Evolutionary conservation across 2,888 invertebrate species (phyloP).

Genomic region (Drosophila borborema): DNA sequence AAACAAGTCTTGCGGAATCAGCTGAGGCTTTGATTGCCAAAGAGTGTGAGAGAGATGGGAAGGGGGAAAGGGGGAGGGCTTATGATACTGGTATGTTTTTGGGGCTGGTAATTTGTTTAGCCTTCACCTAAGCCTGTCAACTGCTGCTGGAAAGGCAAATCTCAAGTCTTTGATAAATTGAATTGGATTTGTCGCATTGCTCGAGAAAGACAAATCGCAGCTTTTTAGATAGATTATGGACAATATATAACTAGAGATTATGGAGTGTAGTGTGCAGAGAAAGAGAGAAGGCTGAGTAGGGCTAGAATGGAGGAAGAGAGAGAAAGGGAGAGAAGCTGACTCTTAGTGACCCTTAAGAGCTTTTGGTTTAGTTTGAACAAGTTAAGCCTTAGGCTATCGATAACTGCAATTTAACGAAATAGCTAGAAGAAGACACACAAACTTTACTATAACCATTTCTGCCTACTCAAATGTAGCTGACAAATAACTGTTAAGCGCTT

Average conservation of each 20-base stretch:
- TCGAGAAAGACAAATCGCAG: constrained; percentile 1
- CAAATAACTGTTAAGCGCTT: too few relatives aligned
- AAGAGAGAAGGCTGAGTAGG: too few relatives aligned
- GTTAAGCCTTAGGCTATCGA: background rate
- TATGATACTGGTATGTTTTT: background rate
- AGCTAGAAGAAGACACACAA: too few relatives aligned
- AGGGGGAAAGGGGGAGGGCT: background rate
- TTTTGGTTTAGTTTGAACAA: background rate
- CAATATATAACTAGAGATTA: constrained; percentile 14
- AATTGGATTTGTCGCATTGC: constrained; percentile 55
- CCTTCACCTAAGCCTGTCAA: constrained; percentile 40
- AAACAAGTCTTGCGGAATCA: constrained; percentile 6
- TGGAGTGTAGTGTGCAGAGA: too few relatives aligned
- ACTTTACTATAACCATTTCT: too few relatives aligned
- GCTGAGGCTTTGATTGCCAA: background rate
- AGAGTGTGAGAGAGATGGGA: background rate
- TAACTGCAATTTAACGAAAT: background rate
- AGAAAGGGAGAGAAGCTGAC: background rate
- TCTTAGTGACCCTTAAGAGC: background rate
- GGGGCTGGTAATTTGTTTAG: constrained; percentile 42
- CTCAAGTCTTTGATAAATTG: constrained; percentile 69
- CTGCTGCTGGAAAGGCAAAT: constrained; percentile 33
- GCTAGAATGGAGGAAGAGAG: background rate
- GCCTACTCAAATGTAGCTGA: too few relatives aligned
- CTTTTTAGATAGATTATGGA: constrained; percentile 15